phyloP scores from a whole-genome alignment of 2,113 vertebrate species.

The Pygoscelis adeliae region DNA sequence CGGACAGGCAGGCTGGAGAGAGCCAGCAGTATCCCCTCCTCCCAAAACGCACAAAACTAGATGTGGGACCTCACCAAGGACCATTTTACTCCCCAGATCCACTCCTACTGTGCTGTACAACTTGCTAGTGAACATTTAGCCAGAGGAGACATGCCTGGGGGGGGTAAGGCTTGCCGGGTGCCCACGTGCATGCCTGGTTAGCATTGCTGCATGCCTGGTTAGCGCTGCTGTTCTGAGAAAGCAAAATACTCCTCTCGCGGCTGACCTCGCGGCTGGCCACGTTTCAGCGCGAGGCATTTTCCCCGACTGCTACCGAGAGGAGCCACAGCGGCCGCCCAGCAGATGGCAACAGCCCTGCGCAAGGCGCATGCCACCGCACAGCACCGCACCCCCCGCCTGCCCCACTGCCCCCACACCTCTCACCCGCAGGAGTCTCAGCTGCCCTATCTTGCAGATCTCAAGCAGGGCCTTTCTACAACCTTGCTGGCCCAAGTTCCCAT shows the following conservation, averaged over 20 bases:
- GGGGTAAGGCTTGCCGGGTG: not conserved
- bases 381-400: not conserved
- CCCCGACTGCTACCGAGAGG: not conserved
- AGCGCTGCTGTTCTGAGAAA: not conserved
- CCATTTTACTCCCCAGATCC: not conserved
- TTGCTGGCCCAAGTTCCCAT: not conserved
- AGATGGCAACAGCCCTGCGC: constrained; percentile 53
- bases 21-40: not conserved
- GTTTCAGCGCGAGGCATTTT: fast-evolving
- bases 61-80: not conserved
- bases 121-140: not conserved
- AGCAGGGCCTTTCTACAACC: not conserved
- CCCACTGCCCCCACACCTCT: not conserved
- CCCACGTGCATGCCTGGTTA: too few species aligned
- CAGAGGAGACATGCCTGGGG: fast-evolving
- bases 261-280: fast-evolving
- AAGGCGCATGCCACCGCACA: not conserved
- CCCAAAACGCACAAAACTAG: not conserved
- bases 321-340: not conserved
- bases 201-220: not conserved
- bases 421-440: fast-evolving
- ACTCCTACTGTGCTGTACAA: fast-evolving
- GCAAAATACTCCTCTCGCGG: not conserved
- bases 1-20: not conserved
- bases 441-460: too few species aligned